These are phyloP conservation scores for Varanus komodoensis DNA, from an alignment of 2,113 vertebrate species.

Conservation along the genomic window DNA sequence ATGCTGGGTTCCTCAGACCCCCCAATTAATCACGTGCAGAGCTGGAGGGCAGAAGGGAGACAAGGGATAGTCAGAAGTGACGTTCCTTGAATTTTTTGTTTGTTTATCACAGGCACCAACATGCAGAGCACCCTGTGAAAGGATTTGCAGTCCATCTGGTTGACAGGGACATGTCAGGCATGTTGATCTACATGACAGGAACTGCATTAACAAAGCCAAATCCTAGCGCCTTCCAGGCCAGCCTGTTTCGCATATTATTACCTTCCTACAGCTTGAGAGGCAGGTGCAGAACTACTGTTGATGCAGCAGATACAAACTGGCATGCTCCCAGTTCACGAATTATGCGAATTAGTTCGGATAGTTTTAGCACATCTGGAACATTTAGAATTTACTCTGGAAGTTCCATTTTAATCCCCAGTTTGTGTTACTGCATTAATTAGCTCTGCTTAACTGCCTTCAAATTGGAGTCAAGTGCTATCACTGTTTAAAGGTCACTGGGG, in stretches of 20 bases:
- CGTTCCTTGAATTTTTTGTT: neutral
- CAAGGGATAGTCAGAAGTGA: neutral
- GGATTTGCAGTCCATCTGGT: neutral
- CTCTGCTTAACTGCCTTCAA: neutral
- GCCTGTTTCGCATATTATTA: slow-evolving; percentile 41
- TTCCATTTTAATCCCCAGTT: slow-evolving; percentile 33
- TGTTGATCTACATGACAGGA: neutral
- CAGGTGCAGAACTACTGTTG: slow-evolving; percentile 40
- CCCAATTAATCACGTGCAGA: slow-evolving; percentile 21
- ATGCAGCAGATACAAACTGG: slow-evolving; percentile 34
- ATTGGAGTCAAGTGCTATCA: neutral
- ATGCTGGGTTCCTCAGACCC: neutral
- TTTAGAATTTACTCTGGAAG: slow-evolving; percentile 44
- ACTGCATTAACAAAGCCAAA: neutral
- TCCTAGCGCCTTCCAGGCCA: neutral
- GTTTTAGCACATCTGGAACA: slow-evolving; percentile 58
- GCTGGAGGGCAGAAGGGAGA: slow-evolving; percentile 15
- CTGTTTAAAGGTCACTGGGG: slow-evolving; percentile 26
- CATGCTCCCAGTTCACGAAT: slow-evolving; percentile 53
- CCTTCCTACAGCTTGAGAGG: slow-evolving; percentile 41
- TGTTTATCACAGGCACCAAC: slow-evolving; percentile 15
- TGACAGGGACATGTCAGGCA: neutral
- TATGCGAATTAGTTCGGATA: slow-evolving; percentile 54
- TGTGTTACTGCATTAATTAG: neutral
- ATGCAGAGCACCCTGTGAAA: fast-evolving